Percentiles rank a stretch among this genome's conserved stretches.
Conservation (phyloP, 2,888 invertebrate genomes). For the Thyatira batis region DNA sequence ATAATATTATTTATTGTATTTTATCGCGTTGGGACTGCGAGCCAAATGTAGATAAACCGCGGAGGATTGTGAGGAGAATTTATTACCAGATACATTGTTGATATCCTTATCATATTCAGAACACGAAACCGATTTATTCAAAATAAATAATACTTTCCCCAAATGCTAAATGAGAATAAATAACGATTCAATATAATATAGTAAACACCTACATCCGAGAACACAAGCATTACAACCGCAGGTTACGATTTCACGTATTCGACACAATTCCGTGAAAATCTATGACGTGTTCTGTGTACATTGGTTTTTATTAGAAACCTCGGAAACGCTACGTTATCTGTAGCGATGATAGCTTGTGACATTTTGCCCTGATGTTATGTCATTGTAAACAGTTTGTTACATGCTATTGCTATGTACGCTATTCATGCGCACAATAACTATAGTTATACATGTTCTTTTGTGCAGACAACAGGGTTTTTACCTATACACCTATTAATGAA, state of each 20-base stretch:
- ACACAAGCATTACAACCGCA: too few relatives aligned
- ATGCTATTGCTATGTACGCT: slow-evolving; percentile 8
- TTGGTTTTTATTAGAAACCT: slow-evolving; percentile 11
- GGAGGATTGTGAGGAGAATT: background rate
- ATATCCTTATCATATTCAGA: too few relatives aligned
- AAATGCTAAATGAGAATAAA: too few relatives aligned
- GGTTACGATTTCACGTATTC: background rate
- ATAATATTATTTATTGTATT: background rate
- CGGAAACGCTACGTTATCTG: slow-evolving; percentile 25
- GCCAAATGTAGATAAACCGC: background rate
- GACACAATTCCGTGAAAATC: background rate
- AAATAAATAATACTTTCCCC: too few relatives aligned
- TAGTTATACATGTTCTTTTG: background rate
- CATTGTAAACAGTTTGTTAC: slow-evolving; percentile 19
- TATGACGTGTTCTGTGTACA: background rate
- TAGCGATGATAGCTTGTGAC: slow-evolving; percentile 26
- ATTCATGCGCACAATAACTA: background rate
- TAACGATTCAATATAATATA: too few relatives aligned
- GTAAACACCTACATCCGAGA: too few relatives aligned
- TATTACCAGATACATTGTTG: background rate
- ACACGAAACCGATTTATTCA: too few relatives aligned
- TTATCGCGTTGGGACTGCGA: background rate
- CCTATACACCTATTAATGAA: background rate
- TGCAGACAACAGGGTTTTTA: background rate
- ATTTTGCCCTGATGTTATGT: slow-evolving; percentile 19